Conservation (phyloP, 92 coral and sea anemone genomes). For the Phymanthus crucifer region DNA sequence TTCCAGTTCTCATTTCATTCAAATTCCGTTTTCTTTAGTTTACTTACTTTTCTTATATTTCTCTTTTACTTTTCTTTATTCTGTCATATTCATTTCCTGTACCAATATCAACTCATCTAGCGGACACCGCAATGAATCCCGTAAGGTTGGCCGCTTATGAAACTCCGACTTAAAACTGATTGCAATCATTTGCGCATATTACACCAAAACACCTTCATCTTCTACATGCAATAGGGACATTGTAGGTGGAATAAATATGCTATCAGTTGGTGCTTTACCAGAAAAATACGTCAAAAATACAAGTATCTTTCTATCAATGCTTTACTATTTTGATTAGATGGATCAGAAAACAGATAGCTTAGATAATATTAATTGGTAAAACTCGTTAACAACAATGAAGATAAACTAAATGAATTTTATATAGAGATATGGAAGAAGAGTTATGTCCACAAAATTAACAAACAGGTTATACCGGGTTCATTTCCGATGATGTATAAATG, state of each 20-base stretch:
- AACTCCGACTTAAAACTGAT: too few relatives aligned
- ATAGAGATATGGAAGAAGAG: neutral
- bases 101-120: too few relatives aligned
- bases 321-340: neutral
- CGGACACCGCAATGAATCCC: too few relatives aligned
- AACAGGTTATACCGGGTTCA: too few relatives aligned
- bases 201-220: neutral
- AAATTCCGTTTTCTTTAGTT: too few relatives aligned
- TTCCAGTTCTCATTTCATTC: too few relatives aligned
- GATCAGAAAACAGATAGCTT: neutral
- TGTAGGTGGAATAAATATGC: neutral
- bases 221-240: neutral
- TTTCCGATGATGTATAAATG: too few relatives aligned
- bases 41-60: too few relatives aligned
- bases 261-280: neutral
- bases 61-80: too few relatives aligned
- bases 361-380: neutral
- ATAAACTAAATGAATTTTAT: neutral
- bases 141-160: too few relatives aligned
- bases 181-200: too few relatives aligned
- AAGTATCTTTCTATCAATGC: neutral
- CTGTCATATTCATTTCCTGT: too few relatives aligned
- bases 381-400: neutral
- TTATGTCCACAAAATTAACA: neutral
- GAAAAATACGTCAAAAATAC: neutral